phyloP scores from a whole-genome alignment of 2,888 invertebrate genomes.

The Callyntrura sp. region DNA sequence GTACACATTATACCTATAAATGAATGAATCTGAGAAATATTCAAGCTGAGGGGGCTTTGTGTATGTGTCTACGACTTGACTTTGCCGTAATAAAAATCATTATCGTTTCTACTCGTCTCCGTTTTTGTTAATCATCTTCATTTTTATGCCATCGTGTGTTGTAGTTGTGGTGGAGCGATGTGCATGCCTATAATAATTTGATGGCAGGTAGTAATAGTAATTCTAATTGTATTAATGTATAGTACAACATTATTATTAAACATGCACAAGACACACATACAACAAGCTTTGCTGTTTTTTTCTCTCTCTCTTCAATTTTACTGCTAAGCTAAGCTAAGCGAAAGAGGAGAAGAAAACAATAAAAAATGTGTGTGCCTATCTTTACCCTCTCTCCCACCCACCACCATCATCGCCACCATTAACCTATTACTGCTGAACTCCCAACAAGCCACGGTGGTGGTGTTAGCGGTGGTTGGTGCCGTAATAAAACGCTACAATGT shows the following conservation, averaged over 20 bases:
- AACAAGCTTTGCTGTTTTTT: not conserved
- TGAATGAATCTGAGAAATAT: constrained; percentile 31
- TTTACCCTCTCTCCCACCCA: not conserved
- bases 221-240: constrained; percentile 73
- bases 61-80: not conserved
- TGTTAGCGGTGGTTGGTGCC: constrained; percentile 1
- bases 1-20: constrained; percentile 46
- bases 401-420: too few species aligned
- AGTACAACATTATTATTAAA: constrained; percentile 62
- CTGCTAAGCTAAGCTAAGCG: not conserved
- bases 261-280: constrained; percentile 35
- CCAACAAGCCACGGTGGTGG: constrained; percentile 39
- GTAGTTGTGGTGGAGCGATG: too few species aligned
- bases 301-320: not conserved
- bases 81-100: constrained; percentile 64
- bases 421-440: too few species aligned
- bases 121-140: constrained; percentile 32
- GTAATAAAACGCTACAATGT: constrained; percentile 39
- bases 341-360: constrained; percentile 54
- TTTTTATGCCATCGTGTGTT: constrained; percentile 47
- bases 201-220: constrained; percentile 63
- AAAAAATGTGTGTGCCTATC: constrained; percentile 41
- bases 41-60: not conserved
- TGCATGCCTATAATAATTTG: constrained; percentile 44
- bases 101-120: constrained; percentile 53